Conservation (phyloP, 2,797 vertebrate genomes). For the Limnodromus scolopaceus region DNA sequence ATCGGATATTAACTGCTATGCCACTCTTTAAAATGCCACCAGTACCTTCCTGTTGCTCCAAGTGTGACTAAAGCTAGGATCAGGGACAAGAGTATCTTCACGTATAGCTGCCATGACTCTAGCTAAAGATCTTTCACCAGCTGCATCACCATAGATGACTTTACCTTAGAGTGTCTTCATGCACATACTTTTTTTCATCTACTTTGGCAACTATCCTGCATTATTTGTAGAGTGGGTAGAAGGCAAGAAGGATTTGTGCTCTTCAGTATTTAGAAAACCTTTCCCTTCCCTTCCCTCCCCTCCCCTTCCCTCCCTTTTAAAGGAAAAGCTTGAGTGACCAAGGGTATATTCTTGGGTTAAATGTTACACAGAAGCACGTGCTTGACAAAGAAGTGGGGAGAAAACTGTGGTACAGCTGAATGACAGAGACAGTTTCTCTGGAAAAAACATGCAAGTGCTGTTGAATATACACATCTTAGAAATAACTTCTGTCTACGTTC, state of each 20-base stretch:
- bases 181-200: background rate
- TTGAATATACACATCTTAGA: background rate
- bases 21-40: background rate
- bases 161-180: background rate
- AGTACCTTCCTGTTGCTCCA: background rate
- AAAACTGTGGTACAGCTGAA: background rate
- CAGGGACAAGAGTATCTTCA: background rate
- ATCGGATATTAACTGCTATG: background rate
- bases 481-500: background rate
- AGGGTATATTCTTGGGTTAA: too few relatives aligned
- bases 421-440: background rate
- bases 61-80: background rate
- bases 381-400: too few relatives aligned
- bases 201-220: background rate
- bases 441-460: background rate
- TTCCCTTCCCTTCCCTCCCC: too few relatives aligned
- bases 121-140: background rate
- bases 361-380: too few relatives aligned
- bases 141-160: background rate
- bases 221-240: background rate
- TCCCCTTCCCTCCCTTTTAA: too few relatives aligned
- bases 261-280: background rate
- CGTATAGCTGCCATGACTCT: background rate
- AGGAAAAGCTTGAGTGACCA: too few relatives aligned
- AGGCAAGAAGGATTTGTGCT: background rate